Conservation (phyloP, 1,140 invertebrate species). For the Drosophila orena region DNA sequence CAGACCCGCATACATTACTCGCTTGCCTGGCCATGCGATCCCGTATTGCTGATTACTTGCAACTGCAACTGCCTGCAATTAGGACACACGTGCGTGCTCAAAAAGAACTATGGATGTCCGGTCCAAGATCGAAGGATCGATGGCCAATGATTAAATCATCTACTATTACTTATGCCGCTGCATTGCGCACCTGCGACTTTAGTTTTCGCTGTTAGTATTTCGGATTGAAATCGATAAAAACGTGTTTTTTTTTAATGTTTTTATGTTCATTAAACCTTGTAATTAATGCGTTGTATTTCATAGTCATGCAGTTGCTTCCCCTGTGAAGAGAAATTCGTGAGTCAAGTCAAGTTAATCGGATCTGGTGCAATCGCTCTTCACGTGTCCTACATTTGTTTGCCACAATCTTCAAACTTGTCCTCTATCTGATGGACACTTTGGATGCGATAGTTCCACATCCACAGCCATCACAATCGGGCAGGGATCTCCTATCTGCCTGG, state of each 20-base stretch:
- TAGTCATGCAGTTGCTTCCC: no score
- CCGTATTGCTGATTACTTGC: slow-evolving; percentile 11
- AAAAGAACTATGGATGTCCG: slow-evolving; percentile 26
- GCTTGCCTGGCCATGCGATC: slow-evolving; percentile 42
- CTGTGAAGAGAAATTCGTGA: no score
- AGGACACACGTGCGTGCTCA: slow-evolving; percentile 60
- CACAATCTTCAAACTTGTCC: slow-evolving; percentile 9
- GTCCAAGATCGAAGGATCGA: slow-evolving; percentile 26
- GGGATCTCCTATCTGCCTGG: slow-evolving; percentile 67
- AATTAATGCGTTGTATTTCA: neutral
- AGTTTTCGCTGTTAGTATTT: no score
- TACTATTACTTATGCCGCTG: no score
- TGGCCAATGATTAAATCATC: slow-evolving; percentile 65
- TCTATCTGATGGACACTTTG: slow-evolving; percentile 33
- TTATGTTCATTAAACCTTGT: no score
- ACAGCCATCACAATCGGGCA: slow-evolving; percentile 31
- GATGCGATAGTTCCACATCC: slow-evolving; percentile 5
- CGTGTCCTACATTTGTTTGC: neutral
- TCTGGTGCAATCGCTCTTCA: slow-evolving; percentile 15
- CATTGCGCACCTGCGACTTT: neutral
- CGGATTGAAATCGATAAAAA: no score
- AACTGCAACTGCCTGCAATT: slow-evolving; percentile 59
- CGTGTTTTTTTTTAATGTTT: no score
- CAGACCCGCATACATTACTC: slow-evolving; percentile 17
- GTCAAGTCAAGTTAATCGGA: neutral